Base-by-base conservation (phyloP, 2,113 vertebrate species). In the Bambusicola thoracicus region DNA sequence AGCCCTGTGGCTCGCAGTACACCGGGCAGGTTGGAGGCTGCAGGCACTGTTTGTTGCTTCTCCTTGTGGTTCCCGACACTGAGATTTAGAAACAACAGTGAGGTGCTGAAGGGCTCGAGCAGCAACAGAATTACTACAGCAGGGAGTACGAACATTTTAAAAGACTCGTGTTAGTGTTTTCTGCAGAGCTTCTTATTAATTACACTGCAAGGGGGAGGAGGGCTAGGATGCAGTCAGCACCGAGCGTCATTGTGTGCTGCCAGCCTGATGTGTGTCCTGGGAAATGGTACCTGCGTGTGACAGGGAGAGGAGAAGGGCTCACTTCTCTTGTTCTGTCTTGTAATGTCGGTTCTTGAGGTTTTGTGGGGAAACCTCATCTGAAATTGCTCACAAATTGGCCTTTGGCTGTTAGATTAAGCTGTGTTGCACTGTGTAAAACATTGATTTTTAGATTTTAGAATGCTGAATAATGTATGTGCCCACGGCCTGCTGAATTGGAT, bases 391-490 rank as follows among this genome's bases (percentile, higher is more conserved):
- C 75, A 85, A 89, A 92, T 46, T 65, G 49, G 63, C 69, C 81
- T 92, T 74, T 87, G 56, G 21, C 68, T 72, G 72, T 80, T 89
- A 36, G 38, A 43, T 89, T 92, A 87, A 93, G 48, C 81, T 90
- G 81, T 85, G 88, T 89, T 94, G 81, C 0, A 0, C 44, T 34
- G 59, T 18, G 10, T 25, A 81, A 55, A 58, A 72, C 77, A 94
- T n/a, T 70, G 92, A 85, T 81, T 91, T 93, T 83, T 77, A 85
- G 63, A 83, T 48, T 91, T 87, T 43, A 88, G 81, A 81, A 27
- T 74, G 63, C 19, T 97, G 79, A 92, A 94, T 97, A 88, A 95
- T 92, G 85, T 58, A 80, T 89, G 56, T 81, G 55, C 65, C 38
- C 3, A 0, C 36, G 87, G 67, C 82, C 77, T 91, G 53, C 83